These are phyloP conservation scores for Cantharis rustica DNA, from an alignment of 2,888 invertebrate species.

Conservation along the genomic window DNA sequence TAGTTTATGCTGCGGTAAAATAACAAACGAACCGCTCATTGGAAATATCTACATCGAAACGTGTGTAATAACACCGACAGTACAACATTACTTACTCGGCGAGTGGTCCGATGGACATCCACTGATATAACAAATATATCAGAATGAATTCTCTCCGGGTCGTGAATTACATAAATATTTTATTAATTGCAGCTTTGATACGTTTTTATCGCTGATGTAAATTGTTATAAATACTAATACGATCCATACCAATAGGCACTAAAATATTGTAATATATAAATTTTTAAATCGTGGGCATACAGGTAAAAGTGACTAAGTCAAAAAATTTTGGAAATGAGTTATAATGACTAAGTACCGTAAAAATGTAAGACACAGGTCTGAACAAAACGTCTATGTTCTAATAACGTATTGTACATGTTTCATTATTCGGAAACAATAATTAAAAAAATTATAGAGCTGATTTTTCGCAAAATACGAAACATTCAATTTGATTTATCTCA, in stretches of 20 bases:
- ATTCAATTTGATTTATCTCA: too few relatives aligned
- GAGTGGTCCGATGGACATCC: constrained; percentile 37
- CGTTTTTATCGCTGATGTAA: neutral
- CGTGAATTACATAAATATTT: constrained; percentile 24
- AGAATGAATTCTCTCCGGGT: constrained; percentile 22
- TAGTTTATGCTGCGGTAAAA: constrained; percentile 13
- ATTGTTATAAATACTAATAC: neutral
- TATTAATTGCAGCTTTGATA: constrained; percentile 8
- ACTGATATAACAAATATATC: constrained; percentile 37
- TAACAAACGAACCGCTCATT: constrained; percentile 18
- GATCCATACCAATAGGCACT: neutral
- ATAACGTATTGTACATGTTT: too few relatives aligned
- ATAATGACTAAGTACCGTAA: too few relatives aligned
- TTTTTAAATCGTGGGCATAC: too few relatives aligned
- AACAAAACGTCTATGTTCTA: too few relatives aligned
- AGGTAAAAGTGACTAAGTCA: too few relatives aligned
- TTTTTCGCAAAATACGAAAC: too few relatives aligned
- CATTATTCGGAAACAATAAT: too few relatives aligned
- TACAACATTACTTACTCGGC: constrained; percentile 34
- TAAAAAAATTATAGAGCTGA: too few relatives aligned
- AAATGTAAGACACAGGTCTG: too few relatives aligned
- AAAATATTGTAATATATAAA: too few relatives aligned
- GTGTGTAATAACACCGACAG: constrained; percentile 36
- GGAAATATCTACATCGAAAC: constrained; percentile 32
- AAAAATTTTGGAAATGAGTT: too few relatives aligned